A percentile compares a stretch with the other conserved stretches of the same genome.
phyloP scores from a whole-genome alignment of 2,888 invertebrate genomes.

The Gandaritis pyraliata region DNA sequence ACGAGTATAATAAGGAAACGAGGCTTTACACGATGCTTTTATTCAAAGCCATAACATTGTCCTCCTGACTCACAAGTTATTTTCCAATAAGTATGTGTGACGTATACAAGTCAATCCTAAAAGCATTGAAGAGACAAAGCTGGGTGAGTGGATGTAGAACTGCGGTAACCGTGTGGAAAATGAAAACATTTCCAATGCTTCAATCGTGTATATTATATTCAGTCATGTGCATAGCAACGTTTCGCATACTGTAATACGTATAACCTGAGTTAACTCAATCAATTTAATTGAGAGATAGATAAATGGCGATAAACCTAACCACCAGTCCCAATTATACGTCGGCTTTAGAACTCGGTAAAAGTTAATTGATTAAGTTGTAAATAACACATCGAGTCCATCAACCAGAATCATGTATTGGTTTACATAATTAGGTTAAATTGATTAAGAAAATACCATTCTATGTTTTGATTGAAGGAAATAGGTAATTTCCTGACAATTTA shows the following conservation, averaged over 20 bases:
- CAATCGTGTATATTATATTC: too few relatives aligned
- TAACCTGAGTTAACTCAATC: constrained; percentile 45
- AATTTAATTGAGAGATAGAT: constrained; percentile 55
- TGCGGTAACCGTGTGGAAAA: too few relatives aligned
- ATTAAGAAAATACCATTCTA: constrained; percentile 31
- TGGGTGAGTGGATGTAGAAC: too few relatives aligned
- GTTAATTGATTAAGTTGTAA: constrained; percentile 54
- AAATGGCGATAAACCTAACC: constrained; percentile 54
- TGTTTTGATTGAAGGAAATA: constrained; percentile 22
- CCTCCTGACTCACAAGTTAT: too few relatives aligned
- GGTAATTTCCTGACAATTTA: constrained; percentile 27
- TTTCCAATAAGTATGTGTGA: too few relatives aligned
- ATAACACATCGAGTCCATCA: constrained; percentile 47
- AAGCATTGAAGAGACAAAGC: too few relatives aligned
- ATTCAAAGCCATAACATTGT: too few relatives aligned
- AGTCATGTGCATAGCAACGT: neutral
- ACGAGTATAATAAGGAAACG: too few relatives aligned
- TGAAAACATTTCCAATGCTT: too few relatives aligned
- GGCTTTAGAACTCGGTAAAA: constrained; percentile 45
- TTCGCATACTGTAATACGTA: constrained; percentile 19
- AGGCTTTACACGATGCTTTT: too few relatives aligned
- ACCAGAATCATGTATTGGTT: constrained; percentile 38
- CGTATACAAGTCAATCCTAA: too few relatives aligned
- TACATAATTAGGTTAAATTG: constrained; percentile 37
- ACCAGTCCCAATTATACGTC: constrained; percentile 51